Percentiles rank a stretch among this genome's conserved stretches.
phyloP scores from a whole-genome alignment of 2,888 invertebrate genomes.

The Dyspetes luteomarginatus region DNA sequence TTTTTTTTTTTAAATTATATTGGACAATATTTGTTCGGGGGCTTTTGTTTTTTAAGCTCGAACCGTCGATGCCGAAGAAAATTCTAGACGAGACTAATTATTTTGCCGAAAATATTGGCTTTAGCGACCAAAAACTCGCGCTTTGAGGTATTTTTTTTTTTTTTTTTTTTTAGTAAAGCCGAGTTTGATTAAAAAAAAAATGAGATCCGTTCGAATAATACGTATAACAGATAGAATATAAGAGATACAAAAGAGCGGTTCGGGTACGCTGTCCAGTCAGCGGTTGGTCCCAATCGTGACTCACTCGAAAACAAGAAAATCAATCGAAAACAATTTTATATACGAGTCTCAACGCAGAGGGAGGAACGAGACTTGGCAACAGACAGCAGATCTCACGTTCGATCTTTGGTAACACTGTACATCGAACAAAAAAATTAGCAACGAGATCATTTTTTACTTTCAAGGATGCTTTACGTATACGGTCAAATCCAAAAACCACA shows the following conservation, averaged over 20 bases:
- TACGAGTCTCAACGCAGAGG: conserved; percentile 11
- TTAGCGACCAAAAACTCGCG: conserved; percentile 16
- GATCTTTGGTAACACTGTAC: conserved; percentile 1
- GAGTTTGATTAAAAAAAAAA: conserved; percentile 22
- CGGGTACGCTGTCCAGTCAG: conserved; percentile 43
- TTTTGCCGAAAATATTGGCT: conserved; percentile 15
- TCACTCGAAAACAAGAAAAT: conserved; percentile 31
- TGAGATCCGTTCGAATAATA: not conserved
- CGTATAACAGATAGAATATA: conserved; percentile 10
- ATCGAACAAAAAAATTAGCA: too few species aligned
- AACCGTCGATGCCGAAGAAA: conserved; percentile 26
- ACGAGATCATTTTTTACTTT: too few species aligned
- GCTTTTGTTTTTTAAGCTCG: not conserved
- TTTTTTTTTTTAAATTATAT: conserved; percentile 34
- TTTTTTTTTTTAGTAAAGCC: not conserved
- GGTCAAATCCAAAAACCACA: too few species aligned
- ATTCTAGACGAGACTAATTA: conserved; percentile 31
- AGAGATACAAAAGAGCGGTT: conserved; percentile 31
- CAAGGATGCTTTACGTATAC: too few species aligned
- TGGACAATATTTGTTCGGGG: conserved; percentile 44
- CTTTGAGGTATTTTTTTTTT: conserved; percentile 9
- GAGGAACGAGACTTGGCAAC: conserved; percentile 16
- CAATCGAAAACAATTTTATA: conserved; percentile 32
- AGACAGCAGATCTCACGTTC: not conserved
- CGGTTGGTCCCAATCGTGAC: conserved; percentile 60